phyloP scores from a whole-genome alignment of 2,888 invertebrate species.

The Heliothis peltigera region DNA sequence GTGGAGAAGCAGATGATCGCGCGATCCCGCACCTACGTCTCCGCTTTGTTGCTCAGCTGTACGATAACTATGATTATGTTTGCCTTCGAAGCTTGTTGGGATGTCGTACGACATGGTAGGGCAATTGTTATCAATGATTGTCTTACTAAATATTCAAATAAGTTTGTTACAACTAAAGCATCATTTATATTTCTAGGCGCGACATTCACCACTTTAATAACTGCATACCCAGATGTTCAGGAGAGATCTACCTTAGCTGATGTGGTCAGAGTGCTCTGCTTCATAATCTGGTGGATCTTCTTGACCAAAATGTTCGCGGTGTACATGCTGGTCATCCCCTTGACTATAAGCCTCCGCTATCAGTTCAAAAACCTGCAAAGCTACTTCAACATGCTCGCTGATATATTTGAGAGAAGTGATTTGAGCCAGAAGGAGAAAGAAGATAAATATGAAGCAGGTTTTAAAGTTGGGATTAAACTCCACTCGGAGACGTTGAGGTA shows the following conservation, averaged over 20 bases:
- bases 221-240: slow-evolving; percentile 68
- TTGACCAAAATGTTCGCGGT: slow-evolving; percentile 55
- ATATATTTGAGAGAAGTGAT: slow-evolving; percentile 65
- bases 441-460: slow-evolving; percentile 64
- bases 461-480: slow-evolving; percentile 73
- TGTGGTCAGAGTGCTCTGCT: slow-evolving; percentile 49
- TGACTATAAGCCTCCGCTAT: slow-evolving; percentile 64
- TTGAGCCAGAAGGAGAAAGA: slow-evolving; percentile 69
- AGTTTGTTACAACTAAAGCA: not conserved
- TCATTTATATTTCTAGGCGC: slow-evolving; percentile 55
- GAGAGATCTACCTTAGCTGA: slow-evolving; percentile 62
- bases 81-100: slow-evolving; percentile 58
- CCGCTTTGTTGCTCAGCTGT: slow-evolving; percentile 54
- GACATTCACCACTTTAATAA: slow-evolving; percentile 67
- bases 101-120: slow-evolving; percentile 54
- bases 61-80: slow-evolving; percentile 56
- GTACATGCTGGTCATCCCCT: slow-evolving; percentile 60
- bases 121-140: not conserved
- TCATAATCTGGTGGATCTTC: slow-evolving; percentile 66
- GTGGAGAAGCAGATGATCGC: slow-evolving; percentile 73
- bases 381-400: slow-evolving; percentile 70
- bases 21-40: slow-evolving; percentile 59
- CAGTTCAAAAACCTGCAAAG: slow-evolving; percentile 73
- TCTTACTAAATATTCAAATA: too few relatives aligned
- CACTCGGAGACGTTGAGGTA: slow-evolving; percentile 74